A percentile compares a stretch with the other conserved stretches of the same genome.
Conservation (phyloP, 1,140 invertebrate genomes). For the Eciton burchellii region DNA sequence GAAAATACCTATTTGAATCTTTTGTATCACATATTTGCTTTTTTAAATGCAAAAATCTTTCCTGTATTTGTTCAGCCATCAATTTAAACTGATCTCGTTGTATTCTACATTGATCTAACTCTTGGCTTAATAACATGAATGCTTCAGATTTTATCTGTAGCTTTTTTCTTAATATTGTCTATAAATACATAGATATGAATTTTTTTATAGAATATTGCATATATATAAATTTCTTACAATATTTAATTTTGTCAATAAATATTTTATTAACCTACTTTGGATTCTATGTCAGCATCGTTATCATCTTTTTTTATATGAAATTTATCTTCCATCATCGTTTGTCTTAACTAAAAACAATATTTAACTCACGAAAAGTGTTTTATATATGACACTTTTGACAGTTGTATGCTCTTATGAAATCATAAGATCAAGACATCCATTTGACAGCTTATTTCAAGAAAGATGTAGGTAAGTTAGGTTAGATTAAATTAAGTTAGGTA, state of each 20-base stretch:
- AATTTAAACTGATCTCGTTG: conserved; percentile 93
- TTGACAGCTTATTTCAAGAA: background rate
- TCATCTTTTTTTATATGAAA: background rate
- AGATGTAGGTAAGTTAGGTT: background rate
- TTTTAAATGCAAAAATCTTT: conserved; percentile 87
- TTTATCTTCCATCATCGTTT: conserved; percentile 18
- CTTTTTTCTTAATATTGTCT: conserved; percentile 87
- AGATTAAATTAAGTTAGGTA: no score
- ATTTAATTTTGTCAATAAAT: conserved; percentile 5
- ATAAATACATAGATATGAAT: conserved; percentile 22
- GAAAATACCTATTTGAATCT: conserved; percentile 70
- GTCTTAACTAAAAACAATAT: background rate
- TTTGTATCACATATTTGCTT: conserved; percentile 78
- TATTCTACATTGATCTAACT: conserved; percentile 91
- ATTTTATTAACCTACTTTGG: conserved; percentile 43
- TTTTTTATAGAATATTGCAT: background rate
- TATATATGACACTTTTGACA: background rate
- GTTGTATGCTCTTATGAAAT: background rate
- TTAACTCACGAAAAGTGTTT: background rate
- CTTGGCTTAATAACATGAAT: conserved; percentile 90
- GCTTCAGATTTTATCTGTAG: conserved; percentile 93
- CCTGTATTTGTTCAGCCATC: conserved; percentile 92
- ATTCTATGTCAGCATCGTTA: conserved; percentile 2
- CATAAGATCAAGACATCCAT: background rate
- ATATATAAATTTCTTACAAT: background rate